Percentiles rank a stretch among this genome's conserved stretches.
Conservation (phyloP, 1,140 invertebrate species). For the Danaus melanippus region DNA sequence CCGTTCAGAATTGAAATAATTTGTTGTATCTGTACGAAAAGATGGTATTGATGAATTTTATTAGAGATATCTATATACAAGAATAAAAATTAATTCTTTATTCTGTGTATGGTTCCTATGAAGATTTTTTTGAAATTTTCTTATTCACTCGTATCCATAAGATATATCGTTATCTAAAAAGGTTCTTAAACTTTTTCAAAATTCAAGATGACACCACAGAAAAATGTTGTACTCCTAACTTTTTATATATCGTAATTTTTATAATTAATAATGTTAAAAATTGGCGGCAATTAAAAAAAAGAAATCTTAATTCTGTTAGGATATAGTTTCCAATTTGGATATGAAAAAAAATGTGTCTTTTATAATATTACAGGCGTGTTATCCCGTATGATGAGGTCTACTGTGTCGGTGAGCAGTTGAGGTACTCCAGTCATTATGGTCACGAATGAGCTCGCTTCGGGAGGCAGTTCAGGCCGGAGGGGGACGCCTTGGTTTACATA, state of each 20-base stretch:
- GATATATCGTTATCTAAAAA: constrained; percentile 35
- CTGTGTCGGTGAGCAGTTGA: constrained; percentile 39
- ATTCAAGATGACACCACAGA: no score
- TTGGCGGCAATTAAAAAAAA: no score
- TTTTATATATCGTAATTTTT: no score
- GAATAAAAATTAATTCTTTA: constrained; percentile 1
- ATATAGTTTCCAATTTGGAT: no score
- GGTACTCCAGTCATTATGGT: constrained; percentile 41
- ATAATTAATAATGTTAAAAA: no score
- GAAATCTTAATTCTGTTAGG: no score
- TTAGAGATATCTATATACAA: not conserved
- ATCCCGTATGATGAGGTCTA: constrained; percentile 19
- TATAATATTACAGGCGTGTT: no score
- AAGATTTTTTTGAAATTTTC: not conserved
- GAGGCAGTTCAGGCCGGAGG: constrained; percentile 9
- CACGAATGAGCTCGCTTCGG: constrained; percentile 29
- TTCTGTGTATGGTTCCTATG: not conserved
- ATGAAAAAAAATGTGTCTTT: no score
- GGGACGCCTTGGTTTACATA: no score
- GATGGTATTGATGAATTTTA: not conserved
- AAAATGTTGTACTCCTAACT: no score
- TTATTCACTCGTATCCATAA: constrained; percentile 31
- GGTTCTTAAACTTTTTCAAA: constrained; percentile 9
- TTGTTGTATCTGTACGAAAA: constrained; percentile 39
- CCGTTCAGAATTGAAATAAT: constrained; percentile 46